Evolutionary conservation across 2,888 invertebrate genomes (phyloP), one percentile per base, ranked within the genome.

Genomic region (Metopia argyrocephala): DNA sequence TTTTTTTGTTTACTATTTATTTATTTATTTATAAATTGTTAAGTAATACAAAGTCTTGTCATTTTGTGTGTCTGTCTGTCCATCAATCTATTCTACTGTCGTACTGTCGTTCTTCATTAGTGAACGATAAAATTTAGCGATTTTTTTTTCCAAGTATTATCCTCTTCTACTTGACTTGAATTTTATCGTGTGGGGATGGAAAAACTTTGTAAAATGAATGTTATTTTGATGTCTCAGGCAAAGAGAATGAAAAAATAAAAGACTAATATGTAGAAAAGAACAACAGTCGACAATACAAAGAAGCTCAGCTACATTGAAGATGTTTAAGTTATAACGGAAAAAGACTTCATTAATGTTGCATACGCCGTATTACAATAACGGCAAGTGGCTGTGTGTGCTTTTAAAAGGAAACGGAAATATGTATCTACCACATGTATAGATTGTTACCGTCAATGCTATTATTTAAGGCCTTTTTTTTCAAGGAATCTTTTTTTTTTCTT

Each of bases 321-420:
- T n/a, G 31, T 61, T 62, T 9, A 66, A 48, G 56, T 62, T 68
- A 56, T 57, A 79, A 70, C 18, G 59, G 46, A 70, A 64, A 54
- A 79, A 70, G 68, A 46, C 62, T 76, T 80, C 68, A 80, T 80
- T 80, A 76, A 76, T 73, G 57, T 80, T 80, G 71, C 68, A 80
- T 52, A 73, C 31, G 68, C 56, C 6, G 5, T 5, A 27, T n/a
- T 27, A 57, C 25, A 18, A 27, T 18, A 62, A 56, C 1, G n/a
- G 21, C 21, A 31, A 31, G n/a, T 54, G 25, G 25, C 12, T 21
- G n/a, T 27, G 20, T 48, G 28, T 46, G 27, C 21, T 52, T 28
- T 52, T n/a, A 38, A 61, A 38, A 66, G 57, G 71, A 76, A 80
- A 71, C 62, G 70, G 48, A 64, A 75, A 65, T 59, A 62, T 52